Conservation (phyloP, 1,140 invertebrate species). For the Stenopsyche tienmushanensis region DNA sequence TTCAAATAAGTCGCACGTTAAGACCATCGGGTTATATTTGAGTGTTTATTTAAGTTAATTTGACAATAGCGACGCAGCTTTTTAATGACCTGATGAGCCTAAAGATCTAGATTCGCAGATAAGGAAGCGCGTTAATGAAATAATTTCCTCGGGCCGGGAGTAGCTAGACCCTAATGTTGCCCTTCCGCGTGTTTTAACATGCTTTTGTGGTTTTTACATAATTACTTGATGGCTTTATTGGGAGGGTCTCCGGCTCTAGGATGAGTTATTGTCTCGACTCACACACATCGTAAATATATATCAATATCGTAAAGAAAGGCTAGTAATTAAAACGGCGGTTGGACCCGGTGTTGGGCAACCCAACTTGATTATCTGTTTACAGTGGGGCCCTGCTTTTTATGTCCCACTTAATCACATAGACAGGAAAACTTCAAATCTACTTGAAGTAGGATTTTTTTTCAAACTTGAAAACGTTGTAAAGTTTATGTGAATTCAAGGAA, state of each 20-base stretch:
- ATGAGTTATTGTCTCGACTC: conserved; percentile 28
- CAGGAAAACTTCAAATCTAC: too few relatives aligned
- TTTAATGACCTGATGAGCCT: conserved; percentile 32
- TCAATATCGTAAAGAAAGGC: background rate
- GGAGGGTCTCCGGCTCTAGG: conserved; percentile 15
- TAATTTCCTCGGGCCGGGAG: conserved; percentile 21
- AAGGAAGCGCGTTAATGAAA: conserved; percentile 37
- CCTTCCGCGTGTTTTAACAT: conserved; percentile 36
- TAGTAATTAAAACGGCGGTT: background rate
- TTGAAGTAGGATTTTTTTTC: too few relatives aligned
- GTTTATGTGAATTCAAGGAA: too few relatives aligned
- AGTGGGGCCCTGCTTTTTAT: too few relatives aligned
- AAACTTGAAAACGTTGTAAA: too few relatives aligned
- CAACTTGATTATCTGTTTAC: conserved; percentile 20
- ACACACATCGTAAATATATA: conserved; percentile 4
- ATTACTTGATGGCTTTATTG: conserved; percentile 41
- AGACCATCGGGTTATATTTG: background rate
- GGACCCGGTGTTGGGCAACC: background rate
- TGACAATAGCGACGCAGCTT: conserved; percentile 36
- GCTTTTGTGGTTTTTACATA: conserved; percentile 41
- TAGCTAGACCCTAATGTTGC: too few relatives aligned
- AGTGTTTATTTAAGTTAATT: conserved; percentile 32
- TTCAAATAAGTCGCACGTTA: background rate
- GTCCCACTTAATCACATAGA: too few relatives aligned
- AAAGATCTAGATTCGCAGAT: conserved; percentile 23